These are phyloP conservation scores for Cantharis flavilabris DNA, from an alignment of 2,888 invertebrate genomes.

Conservation along the genomic window DNA sequence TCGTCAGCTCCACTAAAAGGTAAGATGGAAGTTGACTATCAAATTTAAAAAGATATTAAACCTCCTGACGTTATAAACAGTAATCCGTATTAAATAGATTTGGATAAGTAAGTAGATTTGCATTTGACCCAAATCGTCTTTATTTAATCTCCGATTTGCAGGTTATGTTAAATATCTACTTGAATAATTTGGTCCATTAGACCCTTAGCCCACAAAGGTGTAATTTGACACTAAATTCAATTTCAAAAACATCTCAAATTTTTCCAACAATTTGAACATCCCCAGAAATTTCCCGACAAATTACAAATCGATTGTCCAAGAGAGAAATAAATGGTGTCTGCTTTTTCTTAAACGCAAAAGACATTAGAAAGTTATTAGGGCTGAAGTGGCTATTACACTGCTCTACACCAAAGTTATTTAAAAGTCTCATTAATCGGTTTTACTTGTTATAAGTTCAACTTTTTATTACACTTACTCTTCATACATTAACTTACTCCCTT, in stretches of 20 bases:
- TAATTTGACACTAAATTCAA: neutral
- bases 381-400: slow-evolving; percentile 25
- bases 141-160: neutral
- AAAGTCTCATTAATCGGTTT: slow-evolving; percentile 23
- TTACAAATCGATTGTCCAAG: slow-evolving; percentile 19
- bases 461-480: neutral
- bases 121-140: neutral
- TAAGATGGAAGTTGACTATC: neutral
- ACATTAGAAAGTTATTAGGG: slow-evolving; percentile 26
- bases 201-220: neutral
- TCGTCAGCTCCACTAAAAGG: neutral
- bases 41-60: neutral
- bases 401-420: slow-evolving; percentile 26
- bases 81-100: neutral
- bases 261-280: neutral
- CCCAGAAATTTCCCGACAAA: slow-evolving; percentile 7
- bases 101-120: neutral
- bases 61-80: neutral
- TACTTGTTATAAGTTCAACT: slow-evolving; percentile 6
- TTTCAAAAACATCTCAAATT: neutral
- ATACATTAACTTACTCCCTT: neutral
- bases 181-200: neutral
- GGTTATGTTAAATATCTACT: neutral
- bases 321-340: slow-evolving; percentile 14
- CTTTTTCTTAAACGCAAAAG: slow-evolving; percentile 18